Evolutionary conservation across 2,888 invertebrate genomes (phyloP).

Genomic region (Plebejus argus): DNA sequence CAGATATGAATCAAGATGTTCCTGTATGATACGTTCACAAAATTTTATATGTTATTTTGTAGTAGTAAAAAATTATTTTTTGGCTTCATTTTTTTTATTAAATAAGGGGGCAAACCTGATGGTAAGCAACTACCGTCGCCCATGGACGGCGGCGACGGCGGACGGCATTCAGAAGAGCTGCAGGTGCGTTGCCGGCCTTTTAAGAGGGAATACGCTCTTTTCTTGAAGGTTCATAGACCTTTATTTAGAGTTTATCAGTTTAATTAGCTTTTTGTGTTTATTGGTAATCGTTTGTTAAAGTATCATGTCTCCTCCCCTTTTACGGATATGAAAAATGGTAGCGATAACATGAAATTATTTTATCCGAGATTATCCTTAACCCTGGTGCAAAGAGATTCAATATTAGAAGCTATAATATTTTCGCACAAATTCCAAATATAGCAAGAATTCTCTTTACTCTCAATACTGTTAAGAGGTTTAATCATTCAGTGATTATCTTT

Average conservation of each 20-base stretch:
- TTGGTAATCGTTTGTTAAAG: background rate
- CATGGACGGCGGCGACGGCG: no score
- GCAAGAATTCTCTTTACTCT: background rate
- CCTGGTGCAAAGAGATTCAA: background rate
- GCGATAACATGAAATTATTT: background rate
- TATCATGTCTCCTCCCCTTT: background rate
- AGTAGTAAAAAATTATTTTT: background rate
- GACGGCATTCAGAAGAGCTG: no score
- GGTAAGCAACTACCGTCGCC: no score
- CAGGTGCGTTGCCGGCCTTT: no score
- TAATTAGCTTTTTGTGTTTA: background rate
- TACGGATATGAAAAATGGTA: background rate
- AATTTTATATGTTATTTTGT: background rate
- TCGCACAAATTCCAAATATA: background rate
- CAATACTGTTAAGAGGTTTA: background rate
- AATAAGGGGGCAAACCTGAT: no score
- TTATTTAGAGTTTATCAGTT: background rate
- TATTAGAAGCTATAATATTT: conserved; percentile 1
- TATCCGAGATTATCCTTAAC: background rate
- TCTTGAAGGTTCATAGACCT: no score
- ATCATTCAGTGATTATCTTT: background rate
- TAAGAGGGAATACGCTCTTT: no score
- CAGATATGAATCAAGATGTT: background rate
- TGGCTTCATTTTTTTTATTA: no score
- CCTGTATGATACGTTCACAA: background rate